Percentiles rank a stretch among this genome's conserved stretches.
phyloP scores from a whole-genome alignment of 2,888 invertebrate genomes.

The Colostygia pectinataria region DNA sequence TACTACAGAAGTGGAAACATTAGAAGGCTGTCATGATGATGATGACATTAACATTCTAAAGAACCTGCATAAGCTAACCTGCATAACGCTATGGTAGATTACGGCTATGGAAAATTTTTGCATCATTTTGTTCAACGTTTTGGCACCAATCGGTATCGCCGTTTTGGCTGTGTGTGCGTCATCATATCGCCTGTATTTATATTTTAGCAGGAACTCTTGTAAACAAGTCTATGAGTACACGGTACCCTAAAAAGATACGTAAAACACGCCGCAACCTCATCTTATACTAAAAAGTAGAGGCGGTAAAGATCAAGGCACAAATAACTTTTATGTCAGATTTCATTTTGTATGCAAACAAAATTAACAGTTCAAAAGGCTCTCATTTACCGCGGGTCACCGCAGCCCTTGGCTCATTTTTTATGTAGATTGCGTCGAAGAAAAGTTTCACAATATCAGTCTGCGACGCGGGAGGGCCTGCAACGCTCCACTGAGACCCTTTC shows the following conservation, averaged over 20 bases:
- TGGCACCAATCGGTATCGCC: too few relatives aligned
- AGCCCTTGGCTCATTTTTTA: conserved; percentile 79
- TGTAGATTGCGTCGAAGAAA: conserved; percentile 80
- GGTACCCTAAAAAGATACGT: conserved; percentile 3
- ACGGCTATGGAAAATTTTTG: too few relatives aligned
- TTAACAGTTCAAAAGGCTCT: conserved; percentile 79
- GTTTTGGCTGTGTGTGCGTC: too few relatives aligned
- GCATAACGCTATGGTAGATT: too few relatives aligned
- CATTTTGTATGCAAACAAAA: conserved; percentile 79
- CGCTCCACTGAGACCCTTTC: conserved; percentile 55
- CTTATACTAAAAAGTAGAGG: conserved; percentile 5
- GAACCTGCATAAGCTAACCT: too few relatives aligned
- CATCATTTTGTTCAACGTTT: too few relatives aligned
- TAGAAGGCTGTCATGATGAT: too few relatives aligned
- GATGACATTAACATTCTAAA: too few relatives aligned
- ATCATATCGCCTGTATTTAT: too few relatives aligned
- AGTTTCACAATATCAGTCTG: conserved; percentile 79
- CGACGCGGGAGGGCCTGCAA: conserved; percentile 52
- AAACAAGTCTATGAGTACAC: too few relatives aligned
- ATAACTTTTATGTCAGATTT: conserved; percentile 75
- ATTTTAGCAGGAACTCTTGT: too few relatives aligned
- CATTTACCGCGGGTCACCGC: conserved; percentile 78
- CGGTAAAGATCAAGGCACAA: conserved; percentile 56
- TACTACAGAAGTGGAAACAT: too few relatives aligned
- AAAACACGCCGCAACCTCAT: conserved; percentile 5